These are phyloP conservation scores for Tenualosa ilisha DNA, from an alignment of 2,797 vertebrate species.

Conservation along the genomic window DNA sequence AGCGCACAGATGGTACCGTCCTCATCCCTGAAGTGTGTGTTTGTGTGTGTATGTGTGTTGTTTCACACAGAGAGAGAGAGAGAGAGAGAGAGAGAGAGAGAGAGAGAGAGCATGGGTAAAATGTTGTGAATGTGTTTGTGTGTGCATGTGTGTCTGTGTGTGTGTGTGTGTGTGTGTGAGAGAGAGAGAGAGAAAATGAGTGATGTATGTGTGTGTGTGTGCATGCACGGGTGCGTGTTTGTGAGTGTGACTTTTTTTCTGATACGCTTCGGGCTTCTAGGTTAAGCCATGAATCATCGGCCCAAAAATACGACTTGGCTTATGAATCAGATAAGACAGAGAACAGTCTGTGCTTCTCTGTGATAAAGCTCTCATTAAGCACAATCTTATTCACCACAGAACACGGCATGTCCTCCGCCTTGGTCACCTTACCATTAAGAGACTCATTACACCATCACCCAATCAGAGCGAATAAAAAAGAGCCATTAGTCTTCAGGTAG, in stretches of 20 bases:
- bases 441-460: background rate
- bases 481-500: background rate
- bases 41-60: background rate
- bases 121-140: background rate
- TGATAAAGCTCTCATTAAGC: slow-evolving; percentile 13
- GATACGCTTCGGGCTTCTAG: slow-evolving; percentile 5
- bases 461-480: background rate
- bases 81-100: background rate
- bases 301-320: slow-evolving; percentile 25
- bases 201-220: background rate
- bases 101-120: background rate
- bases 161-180: background rate
- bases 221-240: background rate
- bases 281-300: slow-evolving; percentile 18
- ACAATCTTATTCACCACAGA: background rate
- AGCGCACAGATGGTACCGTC: slow-evolving; percentile 63
- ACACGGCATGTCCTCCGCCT: background rate
- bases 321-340: slow-evolving; percentile 9
- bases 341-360: background rate
- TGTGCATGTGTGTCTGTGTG: background rate
- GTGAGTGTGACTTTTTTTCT: background rate
- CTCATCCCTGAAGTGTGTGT: slow-evolving; percentile 11
- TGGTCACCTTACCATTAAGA: background rate
- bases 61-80: background rate
- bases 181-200: background rate